A percentile compares a stretch with the other conserved stretches of the same genome.
phyloP scores from a whole-genome alignment of 2,888 invertebrate genomes.

The Sabatieria punctata region DNA sequence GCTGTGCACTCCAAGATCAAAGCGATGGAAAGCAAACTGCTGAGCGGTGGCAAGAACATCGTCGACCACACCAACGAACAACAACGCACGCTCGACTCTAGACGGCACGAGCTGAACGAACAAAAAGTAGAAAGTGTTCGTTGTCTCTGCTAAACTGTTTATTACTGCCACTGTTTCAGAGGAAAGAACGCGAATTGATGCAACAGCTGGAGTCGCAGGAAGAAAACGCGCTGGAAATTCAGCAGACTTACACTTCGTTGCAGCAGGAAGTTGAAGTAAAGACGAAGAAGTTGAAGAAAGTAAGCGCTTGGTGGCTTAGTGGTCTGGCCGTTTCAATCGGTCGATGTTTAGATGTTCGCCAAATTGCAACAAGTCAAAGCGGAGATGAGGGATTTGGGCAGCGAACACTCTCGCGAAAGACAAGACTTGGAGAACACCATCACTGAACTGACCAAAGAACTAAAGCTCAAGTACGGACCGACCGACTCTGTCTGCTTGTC shows the following conservation, averaged over 20 bases:
- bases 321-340: background rate
- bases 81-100: constrained; percentile 67
- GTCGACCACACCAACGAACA: constrained; percentile 87
- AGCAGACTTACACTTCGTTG: constrained; percentile 70
- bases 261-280: constrained; percentile 95
- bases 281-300: constrained; percentile 71
- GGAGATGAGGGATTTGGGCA: constrained; percentile 61
- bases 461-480: constrained; percentile 56
- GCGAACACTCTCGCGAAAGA: constrained; percentile 74
- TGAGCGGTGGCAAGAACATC: constrained; percentile 82
- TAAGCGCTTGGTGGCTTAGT: constrained; percentile 7
- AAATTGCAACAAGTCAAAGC: constrained; percentile 58
- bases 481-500: too few relatives aligned
- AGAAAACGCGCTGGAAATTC: constrained; percentile 70
- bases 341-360: constrained; percentile 43
- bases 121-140: constrained; percentile 45
- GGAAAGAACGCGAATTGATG: constrained; percentile 66
- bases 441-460: constrained; percentile 69
- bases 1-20: constrained; percentile 21
- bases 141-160: constrained; percentile 5
- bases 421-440: constrained; percentile 77
- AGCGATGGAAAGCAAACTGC: constrained; percentile 76
- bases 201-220: constrained; percentile 83
- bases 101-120: constrained; percentile 69
- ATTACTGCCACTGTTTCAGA: constrained; percentile 23